A percentile compares a stretch with the other conserved stretches of the same genome.
These are phyloP conservation scores for Lordiphosa andalusiaca DNA, from an alignment of 2,888 invertebrate genomes.

Conservation along the genomic window DNA sequence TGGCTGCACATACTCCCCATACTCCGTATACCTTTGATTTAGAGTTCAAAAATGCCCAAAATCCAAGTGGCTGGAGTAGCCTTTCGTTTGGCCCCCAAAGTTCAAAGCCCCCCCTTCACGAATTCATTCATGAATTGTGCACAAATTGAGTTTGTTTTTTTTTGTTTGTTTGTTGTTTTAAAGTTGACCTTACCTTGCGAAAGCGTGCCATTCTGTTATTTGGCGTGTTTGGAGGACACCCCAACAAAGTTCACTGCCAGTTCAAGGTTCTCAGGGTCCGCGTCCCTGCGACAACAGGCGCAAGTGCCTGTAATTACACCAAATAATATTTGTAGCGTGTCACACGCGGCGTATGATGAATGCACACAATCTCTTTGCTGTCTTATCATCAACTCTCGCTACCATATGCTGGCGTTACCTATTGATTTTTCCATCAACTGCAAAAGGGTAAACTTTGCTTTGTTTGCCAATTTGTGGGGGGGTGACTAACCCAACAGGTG, in stretches of 20 bases:
- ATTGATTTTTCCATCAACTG: conserved; percentile 60
- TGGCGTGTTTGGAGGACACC: conserved; percentile 44
- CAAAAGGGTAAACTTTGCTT: conserved; percentile 13
- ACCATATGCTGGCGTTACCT: conserved; percentile 48
- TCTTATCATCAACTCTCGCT: conserved; percentile 40
- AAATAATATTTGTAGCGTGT: conserved; percentile 40
- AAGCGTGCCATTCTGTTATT: conserved; percentile 47
- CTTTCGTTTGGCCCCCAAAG: background rate
- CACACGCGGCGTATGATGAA: conserved; percentile 66
- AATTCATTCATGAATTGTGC: background rate
- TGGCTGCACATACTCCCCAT: too few relatives aligned
- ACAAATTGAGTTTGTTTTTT: too few relatives aligned
- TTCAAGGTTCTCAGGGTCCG: conserved; percentile 66
- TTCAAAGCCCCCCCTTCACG: background rate
- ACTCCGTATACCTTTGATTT: too few relatives aligned
- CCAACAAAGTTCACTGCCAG: conserved; percentile 58
- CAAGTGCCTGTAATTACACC: conserved; percentile 45
- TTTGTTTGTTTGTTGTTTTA: background rate
- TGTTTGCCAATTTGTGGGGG: background rate
- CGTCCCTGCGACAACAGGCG: conserved; percentile 15
- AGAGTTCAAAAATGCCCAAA: too few relatives aligned
- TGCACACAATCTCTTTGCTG: conserved; percentile 22
- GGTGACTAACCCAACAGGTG: conserved; percentile 1
- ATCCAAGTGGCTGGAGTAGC: too few relatives aligned
- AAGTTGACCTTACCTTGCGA: conserved; percentile 49